These are phyloP conservation scores for Caranx melampygus DNA, from an alignment of 2,113 vertebrate genomes.

Conservation along the genomic window DNA sequence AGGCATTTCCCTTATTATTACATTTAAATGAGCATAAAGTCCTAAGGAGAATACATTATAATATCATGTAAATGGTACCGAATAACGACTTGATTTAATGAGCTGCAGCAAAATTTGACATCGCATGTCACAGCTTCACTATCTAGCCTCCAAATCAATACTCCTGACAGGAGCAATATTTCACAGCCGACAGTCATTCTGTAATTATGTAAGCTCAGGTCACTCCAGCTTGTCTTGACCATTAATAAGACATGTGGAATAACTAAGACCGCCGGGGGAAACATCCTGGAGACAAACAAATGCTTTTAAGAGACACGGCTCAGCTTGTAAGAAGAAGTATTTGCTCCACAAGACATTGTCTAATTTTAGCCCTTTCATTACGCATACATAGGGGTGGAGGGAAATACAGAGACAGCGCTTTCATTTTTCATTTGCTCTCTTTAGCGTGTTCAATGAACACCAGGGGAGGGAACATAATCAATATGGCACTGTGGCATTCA, in stretches of 20 bases:
- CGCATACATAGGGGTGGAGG: slow-evolving; percentile 42
- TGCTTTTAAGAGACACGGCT: slow-evolving; percentile 57
- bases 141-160: slow-evolving; percentile 58
- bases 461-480: slow-evolving; percentile 76
- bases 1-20: neutral
- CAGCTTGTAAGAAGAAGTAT: slow-evolving; percentile 36
- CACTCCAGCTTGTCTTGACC: slow-evolving; percentile 45
- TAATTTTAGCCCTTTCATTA: slow-evolving; percentile 81
- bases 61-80: slow-evolving; percentile 20
- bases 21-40: slow-evolving; percentile 10
- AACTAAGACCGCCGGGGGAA: slow-evolving; percentile 30
- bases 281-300: slow-evolving; percentile 67
- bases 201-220: slow-evolving; percentile 57
- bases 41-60: slow-evolving; percentile 3
- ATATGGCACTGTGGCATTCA: slow-evolving; percentile 78
- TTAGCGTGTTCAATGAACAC: slow-evolving; percentile 76
- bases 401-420: slow-evolving; percentile 62
- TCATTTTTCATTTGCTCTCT: slow-evolving; percentile 83
- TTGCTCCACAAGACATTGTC: slow-evolving; percentile 51
- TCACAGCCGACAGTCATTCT: slow-evolving; percentile 38
- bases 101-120: slow-evolving; percentile 61
- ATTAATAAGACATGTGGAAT: slow-evolving; percentile 64
- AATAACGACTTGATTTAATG: slow-evolving; percentile 41
- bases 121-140: slow-evolving; percentile 64
- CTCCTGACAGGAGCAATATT: slow-evolving; percentile 50